Evolutionary conservation across 1,140 invertebrate species (phyloP), one percentile per base, ranked within the genome.

Genomic region (Drosophila biarmipes): DNA sequence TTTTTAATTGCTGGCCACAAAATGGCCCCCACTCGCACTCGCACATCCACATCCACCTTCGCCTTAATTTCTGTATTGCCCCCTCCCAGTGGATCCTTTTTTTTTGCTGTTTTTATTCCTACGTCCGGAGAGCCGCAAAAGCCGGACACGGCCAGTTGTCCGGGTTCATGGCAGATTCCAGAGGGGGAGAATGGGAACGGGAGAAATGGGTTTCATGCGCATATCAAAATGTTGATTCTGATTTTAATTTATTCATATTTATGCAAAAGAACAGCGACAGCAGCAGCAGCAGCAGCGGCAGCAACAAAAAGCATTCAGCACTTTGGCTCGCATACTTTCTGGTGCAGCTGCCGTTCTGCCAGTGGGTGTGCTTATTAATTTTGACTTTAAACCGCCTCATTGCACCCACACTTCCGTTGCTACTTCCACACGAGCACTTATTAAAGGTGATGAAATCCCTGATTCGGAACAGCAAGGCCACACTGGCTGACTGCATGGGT

Each of bases 201-300:
- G 46, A 57, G 49, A 42, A 68, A 68, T 71, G 64, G 52, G 67
- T 71, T 71, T 69, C 73, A 67, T 59, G 54, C 68, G 68, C 78
- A 87, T 86, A 86, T 87, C 81, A 86, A 87, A 81, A 75, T 82
- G 81, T 86, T 86, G 78, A 86, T 86, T 86, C 82, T 71, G 59
- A 86, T 82, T 86, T 87, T 86, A 86, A 86, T 86, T 86, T 86
- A 86, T 86, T 86, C 81, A 86, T 86, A 86, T 86, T 86, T 86
- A 86, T 86, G 81, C 81, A 86, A 87, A 87, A 82, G 82, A 78
- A 63, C 80, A 78, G 67, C 73, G 46, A 17, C 46, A 31, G 27
- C 46, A 49, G 42, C 19, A 21, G 40, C 40, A 17, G 43, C 40
- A 12, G 17, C 40, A 43, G 12, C n/a, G 8, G 43, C 55, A 31